Evolutionary conservation across 2,888 invertebrate species (phyloP), one percentile per base, ranked within the genome.

Genomic region (Drosophila mayaguana): DNA sequence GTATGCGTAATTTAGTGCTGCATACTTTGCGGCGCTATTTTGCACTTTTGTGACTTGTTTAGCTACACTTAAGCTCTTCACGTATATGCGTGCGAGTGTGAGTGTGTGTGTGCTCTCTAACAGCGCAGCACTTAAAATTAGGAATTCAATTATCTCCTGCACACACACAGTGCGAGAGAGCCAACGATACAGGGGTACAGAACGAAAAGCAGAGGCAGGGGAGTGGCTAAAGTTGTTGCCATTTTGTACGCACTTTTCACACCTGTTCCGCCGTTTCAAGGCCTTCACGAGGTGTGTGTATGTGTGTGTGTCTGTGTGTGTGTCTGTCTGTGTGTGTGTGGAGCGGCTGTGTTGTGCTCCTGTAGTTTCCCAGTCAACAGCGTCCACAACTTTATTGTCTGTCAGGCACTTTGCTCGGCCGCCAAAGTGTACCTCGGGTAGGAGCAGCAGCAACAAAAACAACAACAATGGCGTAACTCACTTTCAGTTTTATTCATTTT

Each of bases 1-100:
- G 90, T 85, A 90, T 85, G 84, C 89, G 84, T 90, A 90, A 85
- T 90, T 85, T 86, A 89, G 78, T 86, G 85, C 64, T 81, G 90
- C 90, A 86, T 89, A 86, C 88, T 90, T 78, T 90, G 81, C 63
- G 88, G 65, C 71, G 55, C 89, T 75, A 86, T 89, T 88, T 90
- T 83, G 84, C 89, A 84, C 90, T 88, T 90, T 86, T 86, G 89
- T 81, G 81, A 76, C 72, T 82, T 68, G 80, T 71, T 72, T 79
- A 75, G 83, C 67, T 63, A 75, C 80, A 70, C 66, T 67, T 63
- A 66, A 56, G 34, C 38, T 54, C 18, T 28, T 40, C 54, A 28
- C 36, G 54, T 48, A 51, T 48, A n/a, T n/a, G 40, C 7, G 43
- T 16, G 36, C 5, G 36, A 1, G 36, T 36, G 36, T 11, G 14